Base-by-base conservation (phyloP, 2,113 vertebrate genomes). In the Ameiurus melas region DNA sequence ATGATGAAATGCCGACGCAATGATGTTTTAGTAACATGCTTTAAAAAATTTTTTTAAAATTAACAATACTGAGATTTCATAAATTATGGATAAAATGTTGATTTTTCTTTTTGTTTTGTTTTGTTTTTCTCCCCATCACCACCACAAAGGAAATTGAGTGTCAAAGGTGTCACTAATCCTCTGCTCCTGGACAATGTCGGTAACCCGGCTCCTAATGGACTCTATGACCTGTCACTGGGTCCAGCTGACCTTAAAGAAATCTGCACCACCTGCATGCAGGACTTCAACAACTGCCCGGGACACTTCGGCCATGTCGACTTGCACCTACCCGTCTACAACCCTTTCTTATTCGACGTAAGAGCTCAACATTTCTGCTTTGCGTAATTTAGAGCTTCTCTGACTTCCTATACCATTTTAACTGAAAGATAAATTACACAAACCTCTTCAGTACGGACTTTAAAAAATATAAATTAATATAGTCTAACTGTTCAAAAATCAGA, bases 271-370 rank as follows among this genome's bases (percentile, higher is more conserved):
- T 99, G 98, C 75, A 95, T 96, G 89, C 98, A 99, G 94, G 97
- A 97, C 91, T 99, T 97, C 92, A 96, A 90, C 92, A 95, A 93
- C 92, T 99, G 98, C 86, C 97, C 98, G 0, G 98, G 98, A 3
- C 98, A 99, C 92, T 89, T 99, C 33, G 98, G 98, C 14, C 97
- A 98, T 9, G 94, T 99, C 0, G 97, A 99, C 0, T 95, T 99
- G 20, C 97, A 98, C 0, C 94, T 99, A 5, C 95, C 96, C 0
- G 98, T 98, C 6, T 99, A 98, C 91, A 99, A 98, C 89, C 98
- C 98, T 0, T 94, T 99, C 27, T 96, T 99, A 89, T 99, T 99
- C 6, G 97, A 99, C 89, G 98, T 98, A 94, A 80, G 97, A 93
- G 75, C n/a, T n/a, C 22, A 43, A 39, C 57, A 22, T 20, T 39